Base-by-base conservation (phyloP, 53 echinoderm and acorn worm genomes). In the Holothuria scabra region DNA sequence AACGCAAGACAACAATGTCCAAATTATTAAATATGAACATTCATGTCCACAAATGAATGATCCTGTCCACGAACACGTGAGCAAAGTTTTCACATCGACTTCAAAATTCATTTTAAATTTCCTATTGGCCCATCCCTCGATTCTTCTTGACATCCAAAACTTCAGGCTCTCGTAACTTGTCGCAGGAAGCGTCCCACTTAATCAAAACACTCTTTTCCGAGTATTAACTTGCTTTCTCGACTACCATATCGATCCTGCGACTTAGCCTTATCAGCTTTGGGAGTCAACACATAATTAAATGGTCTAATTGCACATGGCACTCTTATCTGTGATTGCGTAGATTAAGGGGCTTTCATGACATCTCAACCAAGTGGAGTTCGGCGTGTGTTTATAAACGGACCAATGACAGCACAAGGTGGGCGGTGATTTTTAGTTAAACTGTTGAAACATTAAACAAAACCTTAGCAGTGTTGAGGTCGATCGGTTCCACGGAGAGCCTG, bases 281-380 rank as follows among this genome's bases (percentile, higher is more conserved):
- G 29, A 78, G 89, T 84, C 89, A 89, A 89, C 89, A 89, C 84
- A 84, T 89, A 89, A 89, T 89, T 89, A 89, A 89, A 89, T 84
- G 76, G 84, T 80, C 84, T 89, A 89, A 89, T 89, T 89, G 84
- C 84, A 79, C 61, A 78, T 48, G 82, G 30, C 89, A 83, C 84
- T 89, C 89, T 78, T 78, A 89, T 60, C 84, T 30, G 56, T 78
- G 89, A 89, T 89, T 79, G 84, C 66, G 84, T 79, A 76, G 85
- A 67, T 84, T 60, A 79, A 60, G 58, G 41, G 76, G 68, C 69
- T 69, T 64, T 56, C 57, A 71, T 70, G 70, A 25, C 84, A 25
- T 68, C 28, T 46, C 82, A 46, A 46, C 34, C 59, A 32, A 37
- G 24, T 60, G 65, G 65, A 32, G 28, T 30, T 28, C 63, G 65